Evolutionary conservation across 2,888 invertebrate species (phyloP).

Genomic region (Nomada flava): DNA sequence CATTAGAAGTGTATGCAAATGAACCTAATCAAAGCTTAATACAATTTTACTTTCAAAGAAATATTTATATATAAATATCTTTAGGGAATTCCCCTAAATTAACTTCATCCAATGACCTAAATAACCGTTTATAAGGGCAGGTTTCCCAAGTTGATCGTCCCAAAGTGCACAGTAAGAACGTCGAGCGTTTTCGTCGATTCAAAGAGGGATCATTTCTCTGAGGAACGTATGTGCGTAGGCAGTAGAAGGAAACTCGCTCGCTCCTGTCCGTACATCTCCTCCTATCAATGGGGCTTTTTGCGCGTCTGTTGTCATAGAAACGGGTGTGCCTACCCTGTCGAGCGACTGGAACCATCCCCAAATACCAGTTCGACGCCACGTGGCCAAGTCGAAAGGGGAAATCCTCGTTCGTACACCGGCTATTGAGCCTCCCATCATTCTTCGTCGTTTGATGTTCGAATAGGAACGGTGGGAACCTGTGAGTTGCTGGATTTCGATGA

Average conservation of each 20-base stretch:
- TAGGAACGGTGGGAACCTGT: not conserved
- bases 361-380: constrained; percentile 48
- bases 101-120: too few relatives aligned
- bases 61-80: too few relatives aligned
- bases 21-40: too few relatives aligned
- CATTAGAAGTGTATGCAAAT: too few relatives aligned
- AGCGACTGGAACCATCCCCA: constrained; percentile 49
- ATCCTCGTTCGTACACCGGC: constrained; percentile 31
- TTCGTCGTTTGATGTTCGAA: constrained; percentile 3
- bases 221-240: constrained; percentile 40
- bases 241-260: constrained; percentile 39
- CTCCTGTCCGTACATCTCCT: constrained; percentile 57
- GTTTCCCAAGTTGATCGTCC: too few relatives aligned
- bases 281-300: constrained; percentile 78
- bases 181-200: not conserved
- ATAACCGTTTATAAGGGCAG: too few relatives aligned
- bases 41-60: too few relatives aligned
- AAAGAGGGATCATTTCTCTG: constrained; percentile 28
- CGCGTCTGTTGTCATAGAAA: constrained; percentile 80
- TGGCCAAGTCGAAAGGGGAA: constrained; percentile 48
- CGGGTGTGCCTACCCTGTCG: constrained; percentile 67
- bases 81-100: too few relatives aligned
- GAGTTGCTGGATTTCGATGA: not conserved
- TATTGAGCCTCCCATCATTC: constrained; percentile 22
- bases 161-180: not conserved